phyloP scores from a whole-genome alignment of 2,113 vertebrate genomes.

The Cochlearius cochlearius region DNA sequence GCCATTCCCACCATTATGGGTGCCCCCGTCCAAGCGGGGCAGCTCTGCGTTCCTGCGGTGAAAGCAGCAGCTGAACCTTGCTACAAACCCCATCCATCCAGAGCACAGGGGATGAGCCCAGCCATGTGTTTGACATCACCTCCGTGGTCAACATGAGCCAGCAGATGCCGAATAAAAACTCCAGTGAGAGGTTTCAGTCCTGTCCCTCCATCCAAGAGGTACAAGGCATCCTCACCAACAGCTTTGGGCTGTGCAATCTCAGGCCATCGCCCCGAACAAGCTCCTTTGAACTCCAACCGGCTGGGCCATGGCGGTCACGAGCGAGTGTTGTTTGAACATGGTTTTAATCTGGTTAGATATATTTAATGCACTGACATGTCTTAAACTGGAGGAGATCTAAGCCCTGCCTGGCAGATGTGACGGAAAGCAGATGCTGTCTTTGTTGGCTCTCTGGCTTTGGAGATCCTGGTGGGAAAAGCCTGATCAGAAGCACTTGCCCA shows the following conservation, averaged over 20 bases:
- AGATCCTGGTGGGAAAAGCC: neutral
- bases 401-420: constrained; percentile 12
- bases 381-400: neutral
- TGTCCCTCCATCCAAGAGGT: neutral
- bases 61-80: neutral
- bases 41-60: neutral
- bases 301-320: neutral
- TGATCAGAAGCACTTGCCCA: neutral
- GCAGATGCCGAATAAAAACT: neutral
- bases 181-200: neutral
- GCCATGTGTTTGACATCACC: neutral
- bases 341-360: neutral
- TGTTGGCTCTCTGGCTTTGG: neutral
- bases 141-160: neutral
- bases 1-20: neutral
- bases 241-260: neutral
- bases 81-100: neutral
- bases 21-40: neutral
- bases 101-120: neutral
- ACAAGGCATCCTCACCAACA: neutral
- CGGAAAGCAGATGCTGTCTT: neutral
- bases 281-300: neutral
- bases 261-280: neutral
- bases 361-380: neutral
- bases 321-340: neutral